Conservation (phyloP, 2,888 invertebrate genomes). For the Microplitis deprimator region DNA sequence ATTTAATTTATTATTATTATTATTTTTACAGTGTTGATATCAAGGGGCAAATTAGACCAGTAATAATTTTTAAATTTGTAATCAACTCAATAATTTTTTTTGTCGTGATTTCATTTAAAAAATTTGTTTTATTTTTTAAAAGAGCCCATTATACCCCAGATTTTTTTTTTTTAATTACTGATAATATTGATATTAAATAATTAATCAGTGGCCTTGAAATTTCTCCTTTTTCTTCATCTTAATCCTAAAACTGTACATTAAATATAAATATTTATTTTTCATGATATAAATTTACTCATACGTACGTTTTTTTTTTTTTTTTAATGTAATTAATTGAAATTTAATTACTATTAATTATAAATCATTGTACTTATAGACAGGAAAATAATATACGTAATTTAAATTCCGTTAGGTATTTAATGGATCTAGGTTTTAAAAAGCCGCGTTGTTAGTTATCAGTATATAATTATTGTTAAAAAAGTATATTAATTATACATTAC, state of each 20-base stretch:
- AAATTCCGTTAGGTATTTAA: neutral
- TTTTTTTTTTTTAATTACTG: too few relatives aligned
- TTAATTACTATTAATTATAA: neutral
- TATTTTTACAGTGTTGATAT: neutral
- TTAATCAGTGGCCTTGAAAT: too few relatives aligned
- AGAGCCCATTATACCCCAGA: too few relatives aligned
- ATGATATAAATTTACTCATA: neutral
- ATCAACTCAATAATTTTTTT: too few relatives aligned
- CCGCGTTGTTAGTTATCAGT: neutral
- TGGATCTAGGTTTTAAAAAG: neutral
- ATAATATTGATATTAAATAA: too few relatives aligned
- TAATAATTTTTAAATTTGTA: too few relatives aligned
- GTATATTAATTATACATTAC: neutral
- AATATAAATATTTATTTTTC: too few relatives aligned
- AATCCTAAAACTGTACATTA: too few relatives aligned
- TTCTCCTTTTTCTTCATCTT: too few relatives aligned
- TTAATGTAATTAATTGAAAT: neutral
- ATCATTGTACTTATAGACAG: neutral
- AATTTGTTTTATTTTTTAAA: too few relatives aligned
- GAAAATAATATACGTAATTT: constrained; percentile 8
- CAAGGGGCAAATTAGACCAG: too few relatives aligned
- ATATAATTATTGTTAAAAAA: neutral
- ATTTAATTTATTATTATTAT: neutral
- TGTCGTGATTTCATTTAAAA: too few relatives aligned
- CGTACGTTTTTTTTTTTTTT: neutral